A percentile compares a stretch with the other conserved stretches of the same genome.
Evolutionary conservation across 2,888 invertebrate genomes (phyloP).

Genomic region (Morpho achilles): DNA sequence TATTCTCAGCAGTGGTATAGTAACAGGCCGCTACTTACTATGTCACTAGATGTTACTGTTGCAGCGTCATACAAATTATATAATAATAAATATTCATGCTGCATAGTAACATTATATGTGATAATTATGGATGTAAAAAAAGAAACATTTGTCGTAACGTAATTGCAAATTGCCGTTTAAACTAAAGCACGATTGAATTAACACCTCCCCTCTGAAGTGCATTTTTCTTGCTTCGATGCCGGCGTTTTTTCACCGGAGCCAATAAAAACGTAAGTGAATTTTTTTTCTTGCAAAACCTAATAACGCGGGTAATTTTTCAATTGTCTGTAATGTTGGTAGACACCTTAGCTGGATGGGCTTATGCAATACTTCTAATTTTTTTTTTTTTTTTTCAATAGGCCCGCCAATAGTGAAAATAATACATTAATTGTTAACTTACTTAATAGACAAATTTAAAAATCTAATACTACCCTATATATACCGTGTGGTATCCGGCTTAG

Average conservation of each 20-base stretch:
- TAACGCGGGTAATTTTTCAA: slow-evolving; percentile 77
- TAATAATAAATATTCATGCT: no score
- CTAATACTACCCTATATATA: no score
- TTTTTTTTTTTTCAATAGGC: no score
- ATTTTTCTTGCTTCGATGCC: slow-evolving; percentile 53
- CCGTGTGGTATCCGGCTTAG: no score
- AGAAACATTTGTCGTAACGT: slow-evolving; percentile 29
- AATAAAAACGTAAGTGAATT: slow-evolving; percentile 60
- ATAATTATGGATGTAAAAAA: not conserved
- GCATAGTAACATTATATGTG: no score
- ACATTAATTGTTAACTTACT: no score
- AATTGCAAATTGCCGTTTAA: slow-evolving; percentile 56
- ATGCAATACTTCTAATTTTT: slow-evolving; percentile 27
- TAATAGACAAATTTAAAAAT: no score
- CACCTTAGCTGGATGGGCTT: slow-evolving; percentile 41
- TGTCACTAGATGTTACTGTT: no score
- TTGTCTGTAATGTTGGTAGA: slow-evolving; percentile 48
- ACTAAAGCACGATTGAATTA: slow-evolving; percentile 53
- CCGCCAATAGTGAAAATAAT: no score
- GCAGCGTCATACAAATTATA: no score
- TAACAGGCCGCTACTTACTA: no score
- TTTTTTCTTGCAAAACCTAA: slow-evolving; percentile 61
- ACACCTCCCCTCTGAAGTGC: slow-evolving; percentile 49
- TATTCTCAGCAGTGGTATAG: no score
- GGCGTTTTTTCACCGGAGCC: slow-evolving; percentile 42